Evolutionary conservation across 2,888 invertebrate species (phyloP).

Genomic region (Ectemnius cavifrons): DNA sequence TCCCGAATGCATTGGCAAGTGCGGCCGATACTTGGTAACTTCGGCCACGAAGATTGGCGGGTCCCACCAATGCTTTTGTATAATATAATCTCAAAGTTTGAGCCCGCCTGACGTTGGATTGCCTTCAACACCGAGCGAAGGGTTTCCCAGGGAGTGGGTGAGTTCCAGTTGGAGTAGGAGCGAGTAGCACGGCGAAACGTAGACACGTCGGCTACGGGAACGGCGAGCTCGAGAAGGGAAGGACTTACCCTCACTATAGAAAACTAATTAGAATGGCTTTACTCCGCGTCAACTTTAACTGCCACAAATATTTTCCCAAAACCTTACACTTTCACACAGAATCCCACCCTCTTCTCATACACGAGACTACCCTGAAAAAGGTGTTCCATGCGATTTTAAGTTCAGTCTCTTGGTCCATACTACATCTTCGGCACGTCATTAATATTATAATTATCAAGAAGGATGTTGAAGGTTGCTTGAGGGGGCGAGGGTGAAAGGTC

Average conservation of each 20-base stretch:
- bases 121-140: constrained; percentile 30
- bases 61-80: constrained; percentile 70
- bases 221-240: constrained; percentile 18
- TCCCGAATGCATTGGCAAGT: constrained; percentile 8
- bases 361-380: not conserved
- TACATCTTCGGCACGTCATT: not conserved
- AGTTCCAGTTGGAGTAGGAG: not conserved
- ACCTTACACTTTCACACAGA: not conserved
- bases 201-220: constrained; percentile 29
- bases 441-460: constrained; percentile 13
- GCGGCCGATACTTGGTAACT: constrained; percentile 18
- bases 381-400: no score
- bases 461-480: constrained; percentile 6
- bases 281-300: constrained; percentile 1
- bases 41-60: constrained; percentile 56
- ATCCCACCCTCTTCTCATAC: not conserved
- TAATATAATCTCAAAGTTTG: constrained; percentile 75
- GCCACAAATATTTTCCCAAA: not conserved
- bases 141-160: not conserved
- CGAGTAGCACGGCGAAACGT: constrained; percentile 14
- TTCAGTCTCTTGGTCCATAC: not conserved
- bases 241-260: constrained; percentile 41
- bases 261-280: constrained; percentile 42
- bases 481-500: constrained; percentile 10
- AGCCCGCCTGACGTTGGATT: constrained; percentile 62